Base-by-base conservation (phyloP, 2,888 invertebrate genomes). In the Teleiodes luculella region DNA sequence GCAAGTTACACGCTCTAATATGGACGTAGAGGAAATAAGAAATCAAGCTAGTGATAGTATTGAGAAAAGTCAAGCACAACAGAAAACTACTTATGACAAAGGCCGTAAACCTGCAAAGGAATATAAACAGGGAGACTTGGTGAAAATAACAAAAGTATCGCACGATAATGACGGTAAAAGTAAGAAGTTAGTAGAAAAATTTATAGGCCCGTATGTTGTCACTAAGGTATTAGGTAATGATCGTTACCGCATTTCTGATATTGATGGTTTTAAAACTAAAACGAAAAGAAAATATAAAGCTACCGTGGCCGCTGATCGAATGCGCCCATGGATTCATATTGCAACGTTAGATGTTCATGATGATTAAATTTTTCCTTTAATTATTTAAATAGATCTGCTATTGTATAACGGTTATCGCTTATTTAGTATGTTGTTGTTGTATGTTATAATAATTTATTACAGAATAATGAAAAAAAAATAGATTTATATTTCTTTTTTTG, bases 151-250 rank as follows among this genome's bases (percentile, higher is more conserved):
- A 4, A 48, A 48, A 35, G n/a, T 35, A 10, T 8, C 33, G 3
- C 18, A 14, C 14, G 35, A 48, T 7, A 48, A 35, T 35, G 48
- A 48, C 20, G 48, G 48, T 20, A 48, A 49, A 13, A 49, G 49
- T 24, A 49, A 49, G 20, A 49, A 49, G 33, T 20, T 49, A 1
- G 2, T 24, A 24, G 20, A 18, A 36, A 24, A 20, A 36, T 49
- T 36, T 36, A 36, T 49, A 11, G 36, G 49, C 2, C 49, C 49
- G 13, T 49, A 36, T 24, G 13, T 20, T 6, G 24, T 36, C 8
- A 49, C 49, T n/a, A 36, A 36, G 8, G 36, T 49, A 24, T 49
- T 49, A 14, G 49, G 49, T 31, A 48, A 48, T 20, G 48, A 48
- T 35, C 16, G 35, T 8, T 48, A 48, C 18, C 33, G 48, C 11